Base-by-base conservation (phyloP, 2,888 invertebrate species). In the Anoncus sp. region DNA sequence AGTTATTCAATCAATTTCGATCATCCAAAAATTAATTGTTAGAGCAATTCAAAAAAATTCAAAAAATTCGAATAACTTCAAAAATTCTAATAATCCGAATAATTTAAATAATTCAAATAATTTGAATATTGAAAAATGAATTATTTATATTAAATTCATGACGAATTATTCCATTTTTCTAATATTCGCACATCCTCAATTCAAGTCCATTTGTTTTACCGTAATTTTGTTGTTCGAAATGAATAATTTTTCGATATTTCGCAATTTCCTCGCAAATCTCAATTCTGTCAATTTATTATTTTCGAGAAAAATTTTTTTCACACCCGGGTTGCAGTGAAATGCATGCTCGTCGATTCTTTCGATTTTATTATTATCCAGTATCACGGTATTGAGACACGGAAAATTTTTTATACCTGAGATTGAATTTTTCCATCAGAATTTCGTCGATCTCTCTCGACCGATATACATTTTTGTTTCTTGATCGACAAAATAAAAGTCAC, bases 291-390 rank as follows among this genome's bases (percentile, higher is more conserved):
- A 77, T 55, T 77, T 72, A 74, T 86, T 86, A 60, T 83, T 83
- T 59, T 86, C 85, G 10, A 85, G 63, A 14, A 84, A 83, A 20
- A 86, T 22, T n/a, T 70, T 63, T n/a, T 57, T 72, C 10, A 86
- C 40, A 43, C 74, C 81, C 62, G 67, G 57, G 24, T 79, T 73
- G 3, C 20, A n/a, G 24, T 59, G 45, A 47, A 86, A 84, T 40
- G 75, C 59, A 35, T 80, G 62, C 27, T 45, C 47, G 6, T 51
- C 47, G 40, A 86, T 43, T 22, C 31, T 62, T 67, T 79, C 63
- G 49, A 86, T 81, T 69, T 82, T 75, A 24, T 86, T 86, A n/a
- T 79, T 51, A 79, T 86, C 85, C 63, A 86, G 51, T 35, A 81
- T 51, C 22, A 79, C 55, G 20, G 80, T 82, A 69, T 79, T 80